Evolutionary conservation across 2,888 invertebrate species (phyloP).

Genomic region (Gastrophysa polygoni): DNA sequence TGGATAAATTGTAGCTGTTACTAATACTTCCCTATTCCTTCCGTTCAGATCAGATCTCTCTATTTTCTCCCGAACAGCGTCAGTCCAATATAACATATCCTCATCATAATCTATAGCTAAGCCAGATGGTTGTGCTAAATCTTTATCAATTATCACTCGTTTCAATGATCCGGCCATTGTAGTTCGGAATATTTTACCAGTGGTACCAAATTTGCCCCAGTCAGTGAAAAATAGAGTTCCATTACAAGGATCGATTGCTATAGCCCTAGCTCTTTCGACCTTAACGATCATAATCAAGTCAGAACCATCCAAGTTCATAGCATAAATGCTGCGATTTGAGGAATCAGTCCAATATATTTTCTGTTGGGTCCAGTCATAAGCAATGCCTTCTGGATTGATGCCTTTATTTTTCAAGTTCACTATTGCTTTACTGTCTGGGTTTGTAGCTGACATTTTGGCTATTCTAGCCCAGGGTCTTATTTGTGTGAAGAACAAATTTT

Average conservation of each 20-base stretch:
- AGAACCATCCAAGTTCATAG: conserved; percentile 89
- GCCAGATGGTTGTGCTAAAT: conserved; percentile 94
- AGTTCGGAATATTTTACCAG: conserved; percentile 91
- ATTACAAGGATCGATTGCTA: conserved; percentile 96
- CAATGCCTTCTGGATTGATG: conserved; percentile 89
- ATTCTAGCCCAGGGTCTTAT: conserved; percentile 91
- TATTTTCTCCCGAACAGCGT: conserved; percentile 93
- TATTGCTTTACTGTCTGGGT: conserved; percentile 68
- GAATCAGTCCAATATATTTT: conserved; percentile 99
- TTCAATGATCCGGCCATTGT: conserved; percentile 96
- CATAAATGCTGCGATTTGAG: conserved; percentile 91
- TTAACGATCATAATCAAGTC: conserved; percentile 90
- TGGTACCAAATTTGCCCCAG: conserved; percentile 92
- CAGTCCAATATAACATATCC: conserved; percentile 94
- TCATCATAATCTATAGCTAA: conserved; percentile 95
- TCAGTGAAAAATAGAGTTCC: conserved; percentile 95
- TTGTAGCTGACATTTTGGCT: conserved; percentile 77
- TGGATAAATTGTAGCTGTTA: conserved; percentile 92
- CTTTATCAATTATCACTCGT: conserved; percentile 85
- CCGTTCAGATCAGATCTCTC: conserved; percentile 88
- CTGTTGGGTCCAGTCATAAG: conserved; percentile 97
- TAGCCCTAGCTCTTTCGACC: conserved; percentile 92
- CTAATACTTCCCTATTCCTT: conserved; percentile 78
- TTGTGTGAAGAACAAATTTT: conserved; percentile 89
- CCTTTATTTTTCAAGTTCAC: conserved; percentile 76